Base-by-base conservation (phyloP, 2,888 invertebrate genomes). In the Coelinius sp. region DNA sequence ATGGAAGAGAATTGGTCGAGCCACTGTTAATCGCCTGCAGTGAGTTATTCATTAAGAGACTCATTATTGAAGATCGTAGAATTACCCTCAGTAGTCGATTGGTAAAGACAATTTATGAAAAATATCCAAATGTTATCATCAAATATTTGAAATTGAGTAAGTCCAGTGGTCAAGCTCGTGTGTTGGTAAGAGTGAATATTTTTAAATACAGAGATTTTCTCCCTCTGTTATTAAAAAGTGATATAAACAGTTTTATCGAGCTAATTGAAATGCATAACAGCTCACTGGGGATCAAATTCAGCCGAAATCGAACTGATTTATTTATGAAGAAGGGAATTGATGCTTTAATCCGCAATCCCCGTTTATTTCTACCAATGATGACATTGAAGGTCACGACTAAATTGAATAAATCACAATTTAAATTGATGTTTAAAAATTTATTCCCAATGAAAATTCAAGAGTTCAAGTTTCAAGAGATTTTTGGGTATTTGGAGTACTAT, bases 1-100 rank as follows among this genome's bases (percentile, higher is more conserved):
- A 84, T 27, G 81, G 80, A 0, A 22, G 75, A 0, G 53, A 76
- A 0, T 75, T 79, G 14, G 83, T 84, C 0, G 17, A 79, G 10
- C 83, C 83, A 0, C 38, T 87, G 4, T 46, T 88, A 0, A 20
- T 74, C 0, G 80, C 81, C 0, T 87, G 87, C 69, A 71, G 79
- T n/a, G 82, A 84, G 35, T 14, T 49, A 0, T 87, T 85, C 27
- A 70, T 80, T 12, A 79, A 73, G 38, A 10, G 78, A 0, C 70
- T 53, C 0, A 70, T 85, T 0, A 44, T 24, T 7, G 24, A 75
- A 0, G 14, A 75, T 0, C 71, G 71, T 0, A 72, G 67, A 8
- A 64, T 85, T 0, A n/a, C 67, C 1, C 62, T 84, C 0, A 74
- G 78, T 0, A 1, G 49, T 0, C 76, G 71, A 8, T 41, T 75